Conservation (phyloP, 2,797 vertebrate genomes). For the Cynopterus sphinx region DNA sequence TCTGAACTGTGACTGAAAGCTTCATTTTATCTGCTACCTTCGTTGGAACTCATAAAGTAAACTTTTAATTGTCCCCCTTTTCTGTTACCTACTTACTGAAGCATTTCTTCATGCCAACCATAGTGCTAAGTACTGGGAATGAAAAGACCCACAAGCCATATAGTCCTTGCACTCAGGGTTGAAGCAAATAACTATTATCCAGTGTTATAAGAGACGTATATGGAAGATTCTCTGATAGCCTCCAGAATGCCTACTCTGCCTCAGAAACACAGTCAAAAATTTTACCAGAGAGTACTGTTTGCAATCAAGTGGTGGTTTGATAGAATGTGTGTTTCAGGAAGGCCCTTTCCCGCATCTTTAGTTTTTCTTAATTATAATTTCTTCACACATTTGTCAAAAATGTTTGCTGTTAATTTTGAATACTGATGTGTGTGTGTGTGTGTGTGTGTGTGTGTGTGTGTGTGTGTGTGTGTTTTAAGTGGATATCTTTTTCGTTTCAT, state of each 20-base stretch:
- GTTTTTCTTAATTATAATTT: constrained; percentile 59
- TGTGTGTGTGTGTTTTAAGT: background rate
- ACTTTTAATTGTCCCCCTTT: background rate
- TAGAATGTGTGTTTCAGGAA: constrained; percentile 44
- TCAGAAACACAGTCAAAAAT: background rate
- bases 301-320: background rate
- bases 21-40: constrained; percentile 6
- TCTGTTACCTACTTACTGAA: background rate
- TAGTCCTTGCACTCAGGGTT: background rate
- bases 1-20: background rate
- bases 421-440: constrained; percentile 14
- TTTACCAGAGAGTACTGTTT: background rate
- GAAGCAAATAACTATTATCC: background rate
- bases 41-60: background rate
- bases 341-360: background rate
- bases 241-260: background rate
- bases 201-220: background rate
- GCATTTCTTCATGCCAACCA: background rate
- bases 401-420: constrained; percentile 60
- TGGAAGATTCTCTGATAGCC: background rate
- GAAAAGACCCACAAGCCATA: background rate
- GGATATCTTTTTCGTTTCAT: background rate
- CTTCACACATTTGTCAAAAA: constrained; percentile 17
- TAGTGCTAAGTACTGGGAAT: background rate
- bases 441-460: constrained; percentile 43